Conservation (phyloP, 1,140 invertebrate species). For the fruit fly (Drosophila melanogaster) region Release_6_plus_ISO1_MT NT_037436.4:5948501-5949000, state of each 20-base stretch:
- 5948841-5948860: slow-evolving; percentile 27
- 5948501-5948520: slow-evolving; percentile 58
- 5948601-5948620: slow-evolving; percentile 19
- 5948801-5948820: slow-evolving; percentile 63
- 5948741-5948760: slow-evolving; percentile 54
- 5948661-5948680: slow-evolving; percentile 77
- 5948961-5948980: slow-evolving; percentile 21
- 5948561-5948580: slow-evolving; percentile 57
- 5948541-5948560: slow-evolving; percentile 73
- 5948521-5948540: slow-evolving; percentile 64
- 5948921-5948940: slow-evolving; percentile 70
- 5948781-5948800: slow-evolving; percentile 67
- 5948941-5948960: slow-evolving; percentile 52
- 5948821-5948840: slow-evolving; percentile 76
- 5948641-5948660: slow-evolving; percentile 64
- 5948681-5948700: slow-evolving; percentile 67
- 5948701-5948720: slow-evolving; percentile 81
- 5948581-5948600: slow-evolving; percentile 52
- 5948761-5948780: slow-evolving; percentile 17
- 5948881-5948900: slow-evolving; percentile 76
- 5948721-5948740: slow-evolving; percentile 76
- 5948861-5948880: slow-evolving; percentile 37
- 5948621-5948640: slow-evolving; percentile 25
- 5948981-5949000: slow-evolving; percentile 53
- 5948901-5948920: slow-evolving; percentile 76